A percentile compares a stretch with the other conserved stretches of the same genome.
Evolutionary conservation across 1,140 invertebrate species (phyloP).

Genomic region (Brachionus manjavacas): DNA sequence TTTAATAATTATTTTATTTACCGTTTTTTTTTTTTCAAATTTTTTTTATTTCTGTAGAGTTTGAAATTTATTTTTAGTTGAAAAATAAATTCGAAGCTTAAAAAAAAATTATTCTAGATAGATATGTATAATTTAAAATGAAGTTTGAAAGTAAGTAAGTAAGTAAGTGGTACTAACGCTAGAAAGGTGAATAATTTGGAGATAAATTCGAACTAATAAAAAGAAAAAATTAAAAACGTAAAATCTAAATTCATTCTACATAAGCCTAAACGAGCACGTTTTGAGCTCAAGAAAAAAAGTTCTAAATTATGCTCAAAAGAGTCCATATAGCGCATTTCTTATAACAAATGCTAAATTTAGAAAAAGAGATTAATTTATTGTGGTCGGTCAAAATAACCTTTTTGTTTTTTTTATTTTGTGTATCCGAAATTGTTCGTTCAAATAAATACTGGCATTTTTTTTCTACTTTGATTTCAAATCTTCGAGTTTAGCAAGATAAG

Average conservation of each 20-base stretch:
- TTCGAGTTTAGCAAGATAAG: not conserved
- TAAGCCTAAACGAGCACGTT: not conserved
- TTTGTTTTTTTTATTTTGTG: no score
- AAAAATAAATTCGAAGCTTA: not conserved
- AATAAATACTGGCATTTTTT: not conserved
- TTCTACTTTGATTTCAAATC: no score
- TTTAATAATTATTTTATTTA: no score
- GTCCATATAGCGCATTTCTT: not conserved
- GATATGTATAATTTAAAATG: no score
- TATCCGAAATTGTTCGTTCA: not conserved
- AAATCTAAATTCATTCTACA: not conserved
- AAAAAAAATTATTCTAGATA: no score
- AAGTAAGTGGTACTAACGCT: not conserved
- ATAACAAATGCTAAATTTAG: not conserved
- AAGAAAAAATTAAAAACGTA: not conserved
- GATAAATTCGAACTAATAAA: not conserved
- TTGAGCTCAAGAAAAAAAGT: not conserved
- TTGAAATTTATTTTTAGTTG: not conserved
- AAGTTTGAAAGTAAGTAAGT: not conserved
- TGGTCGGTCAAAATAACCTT: not conserved
- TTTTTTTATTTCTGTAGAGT: not conserved
- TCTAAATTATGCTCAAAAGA: not conserved
- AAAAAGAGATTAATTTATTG: not conserved
- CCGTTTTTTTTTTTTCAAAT: no score
- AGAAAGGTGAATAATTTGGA: not conserved